phyloP scores from a whole-genome alignment of 37 sponge, comb jelly and placozoan genomes.

The Amphimedon queenslandica region DNA sequence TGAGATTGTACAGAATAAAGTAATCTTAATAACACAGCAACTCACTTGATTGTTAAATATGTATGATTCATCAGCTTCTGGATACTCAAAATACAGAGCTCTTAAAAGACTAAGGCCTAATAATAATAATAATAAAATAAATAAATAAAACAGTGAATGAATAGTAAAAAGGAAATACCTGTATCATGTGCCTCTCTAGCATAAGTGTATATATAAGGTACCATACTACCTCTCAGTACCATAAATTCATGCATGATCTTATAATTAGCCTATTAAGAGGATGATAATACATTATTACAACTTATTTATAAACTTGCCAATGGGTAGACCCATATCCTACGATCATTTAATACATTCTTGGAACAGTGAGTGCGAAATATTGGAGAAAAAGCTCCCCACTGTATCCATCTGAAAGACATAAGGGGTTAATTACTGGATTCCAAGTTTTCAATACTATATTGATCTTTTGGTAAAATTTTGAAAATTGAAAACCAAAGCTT shows the following conservation, averaged over 20 bases:
- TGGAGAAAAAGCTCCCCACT: constrained; percentile 80
- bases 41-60: no score
- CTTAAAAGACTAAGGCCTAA: constrained; percentile 55
- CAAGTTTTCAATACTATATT: no score
- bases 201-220: constrained; percentile 72
- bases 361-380: constrained; percentile 75
- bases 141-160: no score
- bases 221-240: constrained; percentile 31
- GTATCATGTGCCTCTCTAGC: constrained; percentile 61
- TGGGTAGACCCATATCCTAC: constrained; percentile 69
- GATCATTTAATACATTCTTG: constrained; percentile 39
- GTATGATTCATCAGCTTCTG: constrained; percentile 46
- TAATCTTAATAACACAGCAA: no score
- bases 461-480: no score
- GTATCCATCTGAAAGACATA: constrained; percentile 52
- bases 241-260: constrained; percentile 48
- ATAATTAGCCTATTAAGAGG: constrained; percentile 42
- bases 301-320: constrained; percentile 20
- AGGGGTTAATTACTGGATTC: no score
- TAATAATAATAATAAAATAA: neutral
- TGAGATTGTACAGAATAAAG: no score
- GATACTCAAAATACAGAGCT: constrained; percentile 69
- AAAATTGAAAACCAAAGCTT: no score
- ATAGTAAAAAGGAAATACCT: constrained; percentile 22
- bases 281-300: no score